These are phyloP conservation scores for Dendronephthya gigantea DNA, from an alignment of 64 coral and sea anemone genomes.

Conservation along the genomic window DNA sequence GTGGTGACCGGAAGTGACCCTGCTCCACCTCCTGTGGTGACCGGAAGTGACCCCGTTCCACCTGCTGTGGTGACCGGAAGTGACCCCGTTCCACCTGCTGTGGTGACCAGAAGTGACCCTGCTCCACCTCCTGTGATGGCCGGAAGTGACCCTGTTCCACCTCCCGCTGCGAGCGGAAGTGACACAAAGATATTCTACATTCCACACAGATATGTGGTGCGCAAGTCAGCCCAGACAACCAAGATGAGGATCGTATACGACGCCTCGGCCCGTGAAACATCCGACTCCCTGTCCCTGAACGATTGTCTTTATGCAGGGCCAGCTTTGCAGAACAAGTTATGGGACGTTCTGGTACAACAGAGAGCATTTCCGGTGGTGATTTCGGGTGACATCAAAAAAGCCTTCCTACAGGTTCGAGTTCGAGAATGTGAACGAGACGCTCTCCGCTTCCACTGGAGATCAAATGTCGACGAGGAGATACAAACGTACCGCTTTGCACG, in stretches of 20 bases:
- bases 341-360: no score
- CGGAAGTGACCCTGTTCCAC: no score
- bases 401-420: no score
- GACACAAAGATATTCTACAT: neutral
- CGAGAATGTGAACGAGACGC: no score
- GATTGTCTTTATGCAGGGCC: neutral
- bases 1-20: neutral
- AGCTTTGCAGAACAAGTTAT: no score
- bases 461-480: no score
- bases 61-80: neutral
- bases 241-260: neutral
- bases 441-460: no score
- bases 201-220: neutral
- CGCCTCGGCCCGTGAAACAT: neutral
- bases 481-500: no score
- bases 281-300: neutral
- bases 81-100: neutral
- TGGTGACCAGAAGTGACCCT: neutral
- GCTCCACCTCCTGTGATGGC: neutral
- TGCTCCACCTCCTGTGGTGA: neutral
- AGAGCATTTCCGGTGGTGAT: no score
- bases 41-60: neutral
- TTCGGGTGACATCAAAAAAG: no score
- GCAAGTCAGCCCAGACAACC: neutral
- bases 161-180: no score